These are phyloP conservation scores for Lepidonotus clava DNA, from an alignment of 2,888 invertebrate species.

Conservation along the genomic window DNA sequence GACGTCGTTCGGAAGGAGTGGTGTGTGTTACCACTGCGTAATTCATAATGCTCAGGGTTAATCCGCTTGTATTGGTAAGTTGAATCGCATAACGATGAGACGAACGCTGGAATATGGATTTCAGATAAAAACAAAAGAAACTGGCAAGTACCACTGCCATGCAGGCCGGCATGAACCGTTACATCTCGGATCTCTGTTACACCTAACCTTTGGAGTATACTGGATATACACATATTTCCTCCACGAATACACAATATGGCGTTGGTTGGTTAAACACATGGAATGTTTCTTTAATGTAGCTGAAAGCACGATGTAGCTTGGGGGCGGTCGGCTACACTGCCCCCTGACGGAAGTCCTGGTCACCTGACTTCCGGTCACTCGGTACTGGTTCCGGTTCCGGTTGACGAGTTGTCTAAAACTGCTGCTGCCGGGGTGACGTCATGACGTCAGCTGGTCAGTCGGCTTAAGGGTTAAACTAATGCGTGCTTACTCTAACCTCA, in stretches of 20 bases:
- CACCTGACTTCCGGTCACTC: too few relatives aligned
- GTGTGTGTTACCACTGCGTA: neutral
- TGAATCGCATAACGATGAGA: too few relatives aligned
- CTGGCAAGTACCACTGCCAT: slow-evolving; percentile 6
- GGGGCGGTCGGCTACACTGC: too few relatives aligned
- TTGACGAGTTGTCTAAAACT: too few relatives aligned
- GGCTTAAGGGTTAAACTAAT: neutral
- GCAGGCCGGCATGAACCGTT: neutral
- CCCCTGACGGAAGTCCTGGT: too few relatives aligned
- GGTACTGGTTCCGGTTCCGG: too few relatives aligned
- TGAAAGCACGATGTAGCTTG: slow-evolving; percentile 43
- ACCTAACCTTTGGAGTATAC: neutral
- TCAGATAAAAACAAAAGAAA: neutral
- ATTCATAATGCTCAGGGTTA: neutral
- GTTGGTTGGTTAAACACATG: too few relatives aligned
- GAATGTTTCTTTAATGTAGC: neutral
- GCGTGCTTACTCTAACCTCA: neutral
- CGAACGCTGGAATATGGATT: neutral
- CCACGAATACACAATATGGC: too few relatives aligned
- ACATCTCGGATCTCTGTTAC: neutral
- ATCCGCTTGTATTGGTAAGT: too few relatives aligned
- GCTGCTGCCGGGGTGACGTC: too few relatives aligned
- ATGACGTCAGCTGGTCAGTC: too few relatives aligned
- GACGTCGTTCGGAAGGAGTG: neutral
- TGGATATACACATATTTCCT: neutral